Base-by-base conservation (phyloP, 2,888 invertebrate genomes). In the Steinernema scapterisci region DNA sequence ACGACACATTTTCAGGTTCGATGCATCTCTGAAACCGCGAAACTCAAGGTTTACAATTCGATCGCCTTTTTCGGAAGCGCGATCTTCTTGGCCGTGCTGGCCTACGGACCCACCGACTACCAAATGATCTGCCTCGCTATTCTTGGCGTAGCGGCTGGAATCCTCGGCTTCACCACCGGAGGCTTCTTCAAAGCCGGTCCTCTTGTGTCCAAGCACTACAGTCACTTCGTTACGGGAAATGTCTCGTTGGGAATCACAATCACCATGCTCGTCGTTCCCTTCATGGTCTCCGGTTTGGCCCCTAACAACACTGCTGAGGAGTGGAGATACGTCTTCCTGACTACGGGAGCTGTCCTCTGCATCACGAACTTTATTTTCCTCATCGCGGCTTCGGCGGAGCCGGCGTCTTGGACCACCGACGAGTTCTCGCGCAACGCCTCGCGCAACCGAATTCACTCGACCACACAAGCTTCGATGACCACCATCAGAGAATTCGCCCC, bases 211-310 rank as follows among this genome's bases (percentile, higher is more conserved):
- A 85, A 86, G 73, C 85, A 85, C 73, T 86, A 84, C 81, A 77
- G 83, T 77, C 86, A 85, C 54, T 84, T 86, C 56, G 86, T 86
- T 25, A 86, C 86, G 11, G 86, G 86, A 44, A 85, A 86, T 71
- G 81, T 86, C 73, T 85, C 86, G 16, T 77, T 87, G 19, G 85
- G 86, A 46, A 75, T 75, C 70, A 78, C 78, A 1, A 44, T 80
- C 21, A 80, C 80, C 19, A 77, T 79, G 79, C 74, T 81, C 43
- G 52, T 81, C 46, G 81, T 81, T 23, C 81, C 81, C 0, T 81
- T 83, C 27, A 77, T 84, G 48, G 79, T 82, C 19, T 77, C 73
- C n/a, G 75, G 76, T 6, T 43, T 82, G 5, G 80, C 83, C 23
- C 81, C 83, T 7, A 71, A 83, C 56, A 78, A 81, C 63, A 80